A percentile compares a stretch with the other conserved stretches of the same genome.
These are phyloP conservation scores for Drosophila carrolli DNA, from an alignment of 1,140 invertebrate species.

Conservation along the genomic window DNA sequence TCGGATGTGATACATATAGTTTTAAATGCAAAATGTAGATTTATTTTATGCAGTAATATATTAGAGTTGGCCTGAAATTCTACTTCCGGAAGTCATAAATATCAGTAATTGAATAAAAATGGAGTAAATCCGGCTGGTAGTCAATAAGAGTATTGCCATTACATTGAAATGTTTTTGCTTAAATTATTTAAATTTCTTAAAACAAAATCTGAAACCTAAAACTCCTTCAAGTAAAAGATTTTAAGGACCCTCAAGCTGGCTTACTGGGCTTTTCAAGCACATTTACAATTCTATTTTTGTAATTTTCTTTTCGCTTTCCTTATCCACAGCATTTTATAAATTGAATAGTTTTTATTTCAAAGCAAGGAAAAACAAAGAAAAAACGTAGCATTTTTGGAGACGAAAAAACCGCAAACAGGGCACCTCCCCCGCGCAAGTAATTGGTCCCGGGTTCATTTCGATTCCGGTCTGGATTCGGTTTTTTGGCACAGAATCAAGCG, in stretches of 20 bases:
- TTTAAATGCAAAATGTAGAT: constrained; percentile 1
- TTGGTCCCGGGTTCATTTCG: constrained; percentile 60
- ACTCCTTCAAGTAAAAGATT: not conserved
- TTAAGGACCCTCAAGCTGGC: not conserved
- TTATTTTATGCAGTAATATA: not conserved
- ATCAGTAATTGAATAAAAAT: not conserved
- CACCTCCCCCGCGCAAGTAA: constrained; percentile 57
- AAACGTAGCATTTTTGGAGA: constrained; percentile 13
- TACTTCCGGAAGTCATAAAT: not conserved
- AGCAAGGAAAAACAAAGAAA: constrained; percentile 24
- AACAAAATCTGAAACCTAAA: not conserved
- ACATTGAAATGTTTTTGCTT: too few relatives aligned
- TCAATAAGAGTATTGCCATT: too few relatives aligned
- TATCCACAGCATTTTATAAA: constrained; percentile 34
- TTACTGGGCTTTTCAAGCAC: too few relatives aligned
- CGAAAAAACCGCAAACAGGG: constrained; percentile 28
- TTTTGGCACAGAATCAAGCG: constrained; percentile 60
- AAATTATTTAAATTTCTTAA: not conserved
- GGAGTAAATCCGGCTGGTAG: too few relatives aligned
- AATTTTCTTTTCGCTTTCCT: not conserved
- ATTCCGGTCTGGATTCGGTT: constrained; percentile 42
- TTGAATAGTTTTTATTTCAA: constrained; percentile 47
- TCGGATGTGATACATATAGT: not conserved
- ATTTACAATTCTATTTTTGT: constrained; percentile 24
- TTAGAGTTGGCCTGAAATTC: not conserved